Percentiles rank a stretch among this genome's conserved stretches.
Conservation (phyloP, 2,888 invertebrate genomes). For the Tineola bisselliella region DNA sequence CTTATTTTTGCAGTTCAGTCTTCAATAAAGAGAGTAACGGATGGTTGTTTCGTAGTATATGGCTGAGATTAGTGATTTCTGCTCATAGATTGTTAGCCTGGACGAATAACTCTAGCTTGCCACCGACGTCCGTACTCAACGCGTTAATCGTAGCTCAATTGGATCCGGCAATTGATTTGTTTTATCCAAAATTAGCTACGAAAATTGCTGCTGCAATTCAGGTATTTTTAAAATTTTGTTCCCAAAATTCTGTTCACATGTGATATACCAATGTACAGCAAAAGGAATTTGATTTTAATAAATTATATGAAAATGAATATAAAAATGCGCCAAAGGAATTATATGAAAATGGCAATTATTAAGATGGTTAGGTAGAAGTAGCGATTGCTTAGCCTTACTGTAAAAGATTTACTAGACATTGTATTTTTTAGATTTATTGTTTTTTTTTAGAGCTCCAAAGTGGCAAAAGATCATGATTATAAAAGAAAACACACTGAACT, state of each 20-base stretch:
- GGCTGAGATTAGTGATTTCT: conserved; percentile 37
- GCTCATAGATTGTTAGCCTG: conserved; percentile 36
- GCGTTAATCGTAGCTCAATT: conserved; percentile 42
- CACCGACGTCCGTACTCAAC: conserved; percentile 35
- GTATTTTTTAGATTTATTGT: neutral
- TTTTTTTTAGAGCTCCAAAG: conserved; percentile 36
- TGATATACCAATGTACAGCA: no score
- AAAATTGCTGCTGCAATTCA: conserved; percentile 32
- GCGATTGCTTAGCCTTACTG: no score
- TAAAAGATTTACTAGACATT: no score
- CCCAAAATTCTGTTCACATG: no score
- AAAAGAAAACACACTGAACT: conserved; percentile 49
- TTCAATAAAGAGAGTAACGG: conserved; percentile 27
- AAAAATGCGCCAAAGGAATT: no score
- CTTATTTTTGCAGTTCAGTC: neutral
- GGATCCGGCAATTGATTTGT: conserved; percentile 42
- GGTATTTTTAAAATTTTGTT: conserved; percentile 25
- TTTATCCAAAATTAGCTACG: conserved; percentile 37
- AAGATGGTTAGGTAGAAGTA: no score
- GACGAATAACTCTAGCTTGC: conserved; percentile 39
- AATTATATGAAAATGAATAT: no score
- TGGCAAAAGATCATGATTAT: conserved; percentile 44
- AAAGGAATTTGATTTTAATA: no score
- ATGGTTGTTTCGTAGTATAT: conserved; percentile 36
- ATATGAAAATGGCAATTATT: no score